Percentiles rank a stretch among this genome's conserved stretches.
Evolutionary conservation across 2,113 vertebrate genomes (phyloP).

Genomic region (Alaudala cheleensis): DNA sequence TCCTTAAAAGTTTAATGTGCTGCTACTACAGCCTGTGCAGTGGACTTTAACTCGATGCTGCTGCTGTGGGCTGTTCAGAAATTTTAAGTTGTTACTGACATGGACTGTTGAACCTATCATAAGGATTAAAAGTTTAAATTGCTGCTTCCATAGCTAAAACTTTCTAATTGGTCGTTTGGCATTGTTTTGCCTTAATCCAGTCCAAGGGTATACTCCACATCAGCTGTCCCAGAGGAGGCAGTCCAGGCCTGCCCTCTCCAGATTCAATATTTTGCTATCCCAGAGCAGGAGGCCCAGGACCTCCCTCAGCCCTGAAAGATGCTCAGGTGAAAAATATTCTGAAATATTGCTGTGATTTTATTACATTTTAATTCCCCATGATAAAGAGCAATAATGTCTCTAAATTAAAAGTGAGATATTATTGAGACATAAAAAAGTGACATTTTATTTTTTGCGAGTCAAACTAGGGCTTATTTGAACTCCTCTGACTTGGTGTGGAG

Average conservation of each 20-base stretch:
- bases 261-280: background rate
- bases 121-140: background rate
- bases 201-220: background rate
- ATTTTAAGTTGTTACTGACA: background rate
- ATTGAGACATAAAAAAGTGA: background rate
- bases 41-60: background rate
- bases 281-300: background rate
- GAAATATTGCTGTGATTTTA: background rate
- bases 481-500: background rate
- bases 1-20: background rate
- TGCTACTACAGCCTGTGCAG: background rate
- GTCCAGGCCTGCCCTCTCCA: background rate
- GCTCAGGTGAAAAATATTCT: background rate
- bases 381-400: background rate
- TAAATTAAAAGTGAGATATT: background rate
- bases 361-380: background rate
- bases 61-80: background rate
- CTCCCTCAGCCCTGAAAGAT: background rate
- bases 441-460: background rate
- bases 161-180: background rate
- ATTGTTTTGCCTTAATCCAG: background rate
- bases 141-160: background rate
- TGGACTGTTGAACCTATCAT: background rate
- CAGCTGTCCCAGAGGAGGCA: background rate
- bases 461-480: background rate